phyloP scores from a whole-genome alignment of 37 sponge, comb jelly and placozoan species.

The Crambe crambe region DNA sequence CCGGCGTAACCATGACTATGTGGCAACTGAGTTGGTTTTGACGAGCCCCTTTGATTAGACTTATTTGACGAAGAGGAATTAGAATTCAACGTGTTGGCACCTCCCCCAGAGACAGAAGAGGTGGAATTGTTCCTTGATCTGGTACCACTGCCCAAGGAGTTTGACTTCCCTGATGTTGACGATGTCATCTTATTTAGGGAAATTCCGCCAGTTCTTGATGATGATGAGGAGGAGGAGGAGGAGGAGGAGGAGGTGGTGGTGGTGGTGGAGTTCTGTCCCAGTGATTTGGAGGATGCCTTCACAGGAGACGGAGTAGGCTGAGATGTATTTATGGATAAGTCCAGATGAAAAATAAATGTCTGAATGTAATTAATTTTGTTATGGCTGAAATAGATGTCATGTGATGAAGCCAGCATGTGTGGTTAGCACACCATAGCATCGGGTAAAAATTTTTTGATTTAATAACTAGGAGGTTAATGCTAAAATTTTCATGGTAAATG shows the following conservation, averaged over 20 bases:
- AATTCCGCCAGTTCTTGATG: not conserved
- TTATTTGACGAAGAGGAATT: not conserved
- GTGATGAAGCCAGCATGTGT: too few species aligned
- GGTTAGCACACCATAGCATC: too few species aligned
- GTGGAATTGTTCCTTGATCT: not conserved
- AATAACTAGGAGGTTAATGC: too few species aligned
- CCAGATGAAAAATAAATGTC: too few species aligned
- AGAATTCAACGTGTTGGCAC: not conserved
- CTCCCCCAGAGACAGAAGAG: not conserved
- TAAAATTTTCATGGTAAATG: too few species aligned
- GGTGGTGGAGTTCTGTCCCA: not conserved
- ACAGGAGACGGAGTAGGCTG: too few species aligned
- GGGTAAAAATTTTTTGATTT: too few species aligned
- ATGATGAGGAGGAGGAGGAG: too few species aligned
- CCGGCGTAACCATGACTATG: not conserved
- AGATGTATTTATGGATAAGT: too few species aligned
- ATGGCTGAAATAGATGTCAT: too few species aligned
- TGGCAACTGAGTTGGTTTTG: not conserved
- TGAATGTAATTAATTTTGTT: too few species aligned
- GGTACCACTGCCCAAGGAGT: not conserved
- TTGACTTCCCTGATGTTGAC: constrained; percentile 6
- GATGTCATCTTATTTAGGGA: constrained; percentile 12
- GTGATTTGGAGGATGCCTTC: too few species aligned
- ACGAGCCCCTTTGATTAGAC: not conserved
- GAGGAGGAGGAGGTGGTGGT: not conserved